Evolutionary conservation across 2,113 vertebrate genomes (phyloP), one percentile per base, ranked within the genome.

Genomic region (Anolis sagrei): DNA sequence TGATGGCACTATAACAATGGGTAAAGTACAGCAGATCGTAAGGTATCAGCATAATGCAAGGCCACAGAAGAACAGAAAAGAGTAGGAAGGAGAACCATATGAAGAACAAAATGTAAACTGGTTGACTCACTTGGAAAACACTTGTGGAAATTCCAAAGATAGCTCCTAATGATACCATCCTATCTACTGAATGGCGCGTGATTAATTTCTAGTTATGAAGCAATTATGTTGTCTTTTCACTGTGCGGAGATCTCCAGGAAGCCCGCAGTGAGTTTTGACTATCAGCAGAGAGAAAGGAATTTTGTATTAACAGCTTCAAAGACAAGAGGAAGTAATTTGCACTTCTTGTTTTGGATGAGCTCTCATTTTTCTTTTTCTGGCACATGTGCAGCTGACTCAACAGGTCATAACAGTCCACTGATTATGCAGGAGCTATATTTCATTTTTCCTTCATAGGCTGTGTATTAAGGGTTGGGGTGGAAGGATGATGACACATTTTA

Each of bases 91-190:
- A 81, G 86, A 13, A 72, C 11, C 2, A 81, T 81, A 1, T 72
- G 18, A 19, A 87, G 70, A 88, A 54, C 39, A 49, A 74, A 86
- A 66, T 85, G 34, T 77, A 0, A 64, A 61, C 84, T 19, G 85
- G 70, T 81, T 64, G 69, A 88, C 25, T 75, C 48, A 72, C n/a
- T 75, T 51, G 79, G 87, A 92, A 90, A 13, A 90, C 86, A 88
- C 77, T 48, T 4, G 82, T 73, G 58, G 77, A 86, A 88, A 76
- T 11, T 75, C 76, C 89, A 39, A 81, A 7, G 81, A 64, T 29
- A 77, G 25, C 66, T 89, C 39, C 44, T 90, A 72, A 66, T 0
- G 0, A 80, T 76, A 68, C 7, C 10, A 48, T 29, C 34, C 7
- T 10, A 48, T 29, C n/a, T 76, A 16, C 70, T 68, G 77, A 86